Base-by-base conservation (phyloP, 2,888 invertebrate species). In the Ochlodes sylvanus region DNA sequence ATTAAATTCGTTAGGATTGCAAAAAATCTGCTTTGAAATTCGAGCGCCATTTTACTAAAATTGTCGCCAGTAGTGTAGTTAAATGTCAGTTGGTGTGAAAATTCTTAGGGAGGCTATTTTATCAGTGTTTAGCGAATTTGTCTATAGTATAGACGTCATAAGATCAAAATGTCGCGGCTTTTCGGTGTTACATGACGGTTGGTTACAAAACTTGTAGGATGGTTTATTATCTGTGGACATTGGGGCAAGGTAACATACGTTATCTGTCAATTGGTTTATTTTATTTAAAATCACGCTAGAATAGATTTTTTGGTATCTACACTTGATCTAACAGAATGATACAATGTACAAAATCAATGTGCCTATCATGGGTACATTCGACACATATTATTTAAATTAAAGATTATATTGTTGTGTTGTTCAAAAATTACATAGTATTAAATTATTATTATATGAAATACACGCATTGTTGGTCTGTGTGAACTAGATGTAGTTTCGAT, bases 271-370 rank as follows among this genome's bases (percentile, higher is more conserved):
- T 60, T 32, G 52, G 19, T 60, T 61, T 66, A 63, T 27, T 55
- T 44, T 38, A 12, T 63, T 54, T 44, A 19, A 64, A 47, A 61
- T 44, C 61, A 67, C 61, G 67, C 67, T 61, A 60, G 66, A 66
- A 34, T 55, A 67, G 61, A 21, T 41, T 21, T 47, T 63, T 27
- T 42, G 27, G 10, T 55, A 42, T 17, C 44, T 17, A 47, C 44
- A 17, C 44, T 17, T 17, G 17, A 5, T 15, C 7, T 17, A 4
- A 27, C 27, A 27, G 27, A 47, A 15, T 15, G 44, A 17, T 50
- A 50, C 47, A 50, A 19, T 19, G 17, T 50, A 50, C 50, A 50
- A 50, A 47, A 15, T 47, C 17, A 17, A 50, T 19, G 2, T 21
- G 10, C 14, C 9, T 50, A 27, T 1, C 19, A 21, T 52, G 52